These are phyloP conservation scores for Leuctra nigra DNA, from an alignment of 2,888 invertebrate genomes.

Conservation along the genomic window DNA sequence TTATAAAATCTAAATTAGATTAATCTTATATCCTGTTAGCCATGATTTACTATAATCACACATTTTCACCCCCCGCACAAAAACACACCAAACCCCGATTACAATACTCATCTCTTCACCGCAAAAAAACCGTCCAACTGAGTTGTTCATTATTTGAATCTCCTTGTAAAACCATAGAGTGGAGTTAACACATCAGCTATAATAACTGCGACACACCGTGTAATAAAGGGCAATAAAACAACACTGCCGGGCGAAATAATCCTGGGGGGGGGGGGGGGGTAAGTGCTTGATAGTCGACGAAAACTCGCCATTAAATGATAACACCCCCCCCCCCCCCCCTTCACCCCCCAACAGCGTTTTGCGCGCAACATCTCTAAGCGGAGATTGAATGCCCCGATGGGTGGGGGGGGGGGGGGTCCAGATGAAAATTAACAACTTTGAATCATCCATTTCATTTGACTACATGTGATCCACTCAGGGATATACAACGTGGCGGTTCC, in stretches of 20 bases:
- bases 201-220: neutral
- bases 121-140: neutral
- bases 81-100: too few relatives aligned
- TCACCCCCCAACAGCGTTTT: neutral
- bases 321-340: neutral
- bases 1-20: too few relatives aligned
- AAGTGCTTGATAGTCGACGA: neutral
- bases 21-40: too few relatives aligned
- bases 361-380: too few relatives aligned
- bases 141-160: conserved; percentile 2
- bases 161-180: neutral
- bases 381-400: neutral
- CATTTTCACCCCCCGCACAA: too few relatives aligned
- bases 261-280: neutral
- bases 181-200: neutral
- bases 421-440: conserved; percentile 11
- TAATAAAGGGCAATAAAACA: conserved; percentile 7
- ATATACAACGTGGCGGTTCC: too few relatives aligned
- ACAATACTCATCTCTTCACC: neutral
- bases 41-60: too few relatives aligned
- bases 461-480: conserved; percentile 5
- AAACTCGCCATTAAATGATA: conserved; percentile 2
- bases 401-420: too few relatives aligned
- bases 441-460: conserved; percentile 16
- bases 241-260: neutral